These are phyloP conservation scores for Oryzias celebensis DNA, from an alignment of 2,113 vertebrate species.

Conservation along the genomic window DNA sequence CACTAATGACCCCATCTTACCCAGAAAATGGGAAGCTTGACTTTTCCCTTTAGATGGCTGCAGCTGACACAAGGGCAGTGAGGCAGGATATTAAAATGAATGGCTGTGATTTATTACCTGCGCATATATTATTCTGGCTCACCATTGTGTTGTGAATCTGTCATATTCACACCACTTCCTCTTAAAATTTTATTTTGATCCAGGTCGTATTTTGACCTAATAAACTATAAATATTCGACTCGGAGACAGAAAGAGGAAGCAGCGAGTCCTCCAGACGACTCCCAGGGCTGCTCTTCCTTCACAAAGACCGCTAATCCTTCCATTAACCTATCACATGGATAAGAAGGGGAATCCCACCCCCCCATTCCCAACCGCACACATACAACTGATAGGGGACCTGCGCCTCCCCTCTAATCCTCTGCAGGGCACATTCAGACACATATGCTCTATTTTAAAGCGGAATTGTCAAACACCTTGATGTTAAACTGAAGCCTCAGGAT, in stretches of 20 bases:
- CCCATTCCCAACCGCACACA: neutral
- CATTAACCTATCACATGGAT: constrained; percentile 53
- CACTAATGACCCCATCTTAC: constrained; percentile 54
- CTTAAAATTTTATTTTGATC: constrained; percentile 53
- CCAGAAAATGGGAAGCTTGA: constrained; percentile 56
- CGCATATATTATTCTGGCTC: constrained; percentile 31
- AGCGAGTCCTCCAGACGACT: constrained; percentile 41
- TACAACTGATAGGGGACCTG: constrained; percentile 6
- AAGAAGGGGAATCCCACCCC: constrained; percentile 4
- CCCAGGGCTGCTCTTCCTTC: constrained; percentile 27
- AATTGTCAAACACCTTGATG: neutral
- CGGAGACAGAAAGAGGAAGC: constrained; percentile 7
- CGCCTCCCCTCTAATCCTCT: constrained; percentile 9
- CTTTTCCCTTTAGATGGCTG: constrained; percentile 55
- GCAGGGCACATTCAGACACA: neutral
- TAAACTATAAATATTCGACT: constrained; percentile 45
- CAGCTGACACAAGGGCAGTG: constrained; percentile 55
- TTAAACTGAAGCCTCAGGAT: neutral
- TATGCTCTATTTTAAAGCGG: neutral
- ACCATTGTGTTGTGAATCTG: constrained; percentile 53
- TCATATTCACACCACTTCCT: constrained; percentile 48
- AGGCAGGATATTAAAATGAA: constrained; percentile 62
- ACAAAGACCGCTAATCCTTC: constrained; percentile 57
- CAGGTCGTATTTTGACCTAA: constrained; percentile 45
- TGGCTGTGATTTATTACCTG: constrained; percentile 52